Evolutionary conservation across 2,113 vertebrate species (phyloP), one percentile per base, ranked within the genome.

Genomic region (Alethe diademata): DNA sequence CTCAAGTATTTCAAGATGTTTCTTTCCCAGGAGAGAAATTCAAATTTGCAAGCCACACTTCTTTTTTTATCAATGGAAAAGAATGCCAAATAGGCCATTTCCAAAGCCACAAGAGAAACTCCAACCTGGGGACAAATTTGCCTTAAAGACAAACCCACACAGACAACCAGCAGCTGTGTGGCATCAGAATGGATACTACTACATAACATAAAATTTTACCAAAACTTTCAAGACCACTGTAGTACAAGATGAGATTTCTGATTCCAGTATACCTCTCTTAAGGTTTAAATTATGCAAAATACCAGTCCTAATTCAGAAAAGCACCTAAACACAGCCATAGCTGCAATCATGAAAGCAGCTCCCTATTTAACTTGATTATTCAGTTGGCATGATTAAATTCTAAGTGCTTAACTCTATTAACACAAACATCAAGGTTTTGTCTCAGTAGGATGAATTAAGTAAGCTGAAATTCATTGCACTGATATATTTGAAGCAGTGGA

Each of bases 301-400:
- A 70, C 25, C 29, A 92, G 25, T 20, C n/a, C 3, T 45, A 25
- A 43, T 58, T 85, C 50, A 91, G 70, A 62, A 93, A 72, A 91
- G 12, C 48, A 80, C n/a, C 45, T 88, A 83, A 93, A 93, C 64
- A 74, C 12, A 73, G 40, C 9, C 28, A 56, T 24, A 50, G 43
- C 36, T 67, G 54, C 81, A 93, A 74, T 79, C 56, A 80, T 8
- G 24, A 74, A 4, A 90, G 20, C 43, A 60, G 16, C 47, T 92
- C 40, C 50, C 42, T 61, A 26, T 93, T 93, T 93, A 93, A 67
- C 48, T 71, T 90, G 72, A 90, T 93, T 95, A 95, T 86, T 90
- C 65, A 80, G 64, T 69, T 92, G 82, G 75, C 31, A 45, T 67
- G 86, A 95, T 92, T 91, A 94, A 92, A 93, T 78, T 78, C 48